Base-by-base conservation (phyloP, 2,888 invertebrate species). In the Lepidochitona cinerea region DNA sequence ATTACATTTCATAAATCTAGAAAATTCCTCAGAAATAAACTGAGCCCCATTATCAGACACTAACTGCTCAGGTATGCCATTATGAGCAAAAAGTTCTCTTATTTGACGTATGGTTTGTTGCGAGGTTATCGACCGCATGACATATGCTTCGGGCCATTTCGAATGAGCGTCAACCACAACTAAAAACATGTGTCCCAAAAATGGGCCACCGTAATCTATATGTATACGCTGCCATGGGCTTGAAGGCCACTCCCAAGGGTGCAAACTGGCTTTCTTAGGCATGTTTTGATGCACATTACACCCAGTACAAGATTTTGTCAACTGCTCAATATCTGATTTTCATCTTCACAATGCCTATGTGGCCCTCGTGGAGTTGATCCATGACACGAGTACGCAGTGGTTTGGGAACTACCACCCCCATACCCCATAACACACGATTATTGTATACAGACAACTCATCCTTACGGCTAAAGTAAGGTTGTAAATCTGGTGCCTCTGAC, bases 331-430 rank as follows among this genome's bases (percentile, higher is more conserved):
- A 5, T 49, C 69, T 18, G 7, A 26, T 94, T 94, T 0, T 94
- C 94, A 83, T 94, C 94, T 79, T 94, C 94, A 65, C 29, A 7
- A 65, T 32, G 7, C 36, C 65, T 14, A 65, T 7, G 23, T 65
- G 71, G 3, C 66, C 65, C 37, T 9, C 71, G 37, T 65, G 71
- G 1, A 65, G 49, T 7, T 66, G 26, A 14, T 41, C 14, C 9
- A 71, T 41, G 18, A 71, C 23, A 36, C 35, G 18, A 9, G 29
- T 18, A 23, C 65, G 1, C 12, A 71, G 33, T 29, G 18, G 0
- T 41, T 12, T 26, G 23, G 69, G 69, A 7, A 69, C 26, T 14
- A 69, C 26, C 14, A 69, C 69, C n/a, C 53, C 23, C 6, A 69
- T 69, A 9, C 69, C 69, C 49, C 69, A 69, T n/a, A 68, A 18